phyloP scores from a whole-genome alignment of 2,113 vertebrate species.

The Mustela nigripes region DNA sequence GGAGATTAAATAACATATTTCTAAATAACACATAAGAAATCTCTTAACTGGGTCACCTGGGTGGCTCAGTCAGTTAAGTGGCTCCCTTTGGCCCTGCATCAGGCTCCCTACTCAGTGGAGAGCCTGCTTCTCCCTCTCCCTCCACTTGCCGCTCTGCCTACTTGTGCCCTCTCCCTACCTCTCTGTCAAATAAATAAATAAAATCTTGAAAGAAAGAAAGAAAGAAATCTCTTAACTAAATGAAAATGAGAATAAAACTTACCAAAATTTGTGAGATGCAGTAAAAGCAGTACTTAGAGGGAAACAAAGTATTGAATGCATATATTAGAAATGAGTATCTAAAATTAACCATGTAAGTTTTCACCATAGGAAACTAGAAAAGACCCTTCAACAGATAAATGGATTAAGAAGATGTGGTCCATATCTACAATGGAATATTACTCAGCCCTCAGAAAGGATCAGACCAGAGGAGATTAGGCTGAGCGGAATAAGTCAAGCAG shows the following conservation, averaged over 20 bases:
- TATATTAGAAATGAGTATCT: not conserved
- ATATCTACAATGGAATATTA: not conserved
- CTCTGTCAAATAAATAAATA: no score
- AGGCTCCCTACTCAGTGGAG: no score
- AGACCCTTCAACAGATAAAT: not conserved
- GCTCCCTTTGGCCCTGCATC: no score
- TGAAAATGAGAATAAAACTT: not conserved
- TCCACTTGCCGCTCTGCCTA: no score
- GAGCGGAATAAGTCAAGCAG: no score
- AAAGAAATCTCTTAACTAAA: not conserved
- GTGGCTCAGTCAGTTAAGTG: no score
- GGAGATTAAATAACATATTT: not conserved
- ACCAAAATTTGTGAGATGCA: not conserved
- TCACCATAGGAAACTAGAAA: not conserved
- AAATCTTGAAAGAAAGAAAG: no score
- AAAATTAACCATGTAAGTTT: not conserved
- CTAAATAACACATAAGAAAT: not conserved
- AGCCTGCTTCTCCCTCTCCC: no score
- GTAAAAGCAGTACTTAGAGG: not conserved
- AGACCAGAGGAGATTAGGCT: no score
- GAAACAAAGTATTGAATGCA: not conserved
- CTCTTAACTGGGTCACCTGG: not conserved
- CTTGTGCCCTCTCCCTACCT: no score
- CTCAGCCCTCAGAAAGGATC: not conserved
- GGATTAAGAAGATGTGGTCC: not conserved